Percentiles rank a stretch among this genome's conserved stretches.
Conservation (phyloP, 1,140 invertebrate species). For the Drosophila lini region DNA sequence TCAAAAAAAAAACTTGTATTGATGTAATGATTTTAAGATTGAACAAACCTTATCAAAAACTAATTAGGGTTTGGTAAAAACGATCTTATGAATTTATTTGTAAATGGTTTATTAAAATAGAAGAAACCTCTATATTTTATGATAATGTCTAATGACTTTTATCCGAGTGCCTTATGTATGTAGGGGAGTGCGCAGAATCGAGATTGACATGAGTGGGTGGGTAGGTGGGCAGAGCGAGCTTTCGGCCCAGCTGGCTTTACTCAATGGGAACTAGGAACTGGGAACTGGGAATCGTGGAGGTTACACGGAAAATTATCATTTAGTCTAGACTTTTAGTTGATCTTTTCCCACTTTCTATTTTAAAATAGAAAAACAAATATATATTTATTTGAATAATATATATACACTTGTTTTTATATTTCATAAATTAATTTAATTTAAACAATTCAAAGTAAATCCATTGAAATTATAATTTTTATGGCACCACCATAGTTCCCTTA, state of each 20-base stretch:
- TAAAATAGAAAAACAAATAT: background rate
- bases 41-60: no score
- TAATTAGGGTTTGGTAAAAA: background rate
- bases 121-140: background rate
- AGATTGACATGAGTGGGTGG: slow-evolving; percentile 2
- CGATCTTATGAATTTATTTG: background rate
- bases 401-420: no score
- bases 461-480: background rate
- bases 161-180: background rate
- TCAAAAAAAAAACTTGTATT: no score
- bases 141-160: background rate
- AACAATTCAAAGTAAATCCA: background rate
- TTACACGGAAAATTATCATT: background rate
- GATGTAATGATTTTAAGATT: no score
- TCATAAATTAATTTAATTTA: background rate
- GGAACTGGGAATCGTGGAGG: background rate
- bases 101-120: background rate
- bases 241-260: slow-evolving; percentile 33
- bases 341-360: background rate
- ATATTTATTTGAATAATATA: background rate
- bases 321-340: background rate
- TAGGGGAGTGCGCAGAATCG: slow-evolving; percentile 60
- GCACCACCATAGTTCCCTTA: no score
- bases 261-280: slow-evolving; percentile 25
- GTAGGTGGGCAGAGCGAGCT: slow-evolving; percentile 31